Evolutionary conservation across 2,113 vertebrate genomes (phyloP).

Genomic region (Salvator merianae): DNA sequence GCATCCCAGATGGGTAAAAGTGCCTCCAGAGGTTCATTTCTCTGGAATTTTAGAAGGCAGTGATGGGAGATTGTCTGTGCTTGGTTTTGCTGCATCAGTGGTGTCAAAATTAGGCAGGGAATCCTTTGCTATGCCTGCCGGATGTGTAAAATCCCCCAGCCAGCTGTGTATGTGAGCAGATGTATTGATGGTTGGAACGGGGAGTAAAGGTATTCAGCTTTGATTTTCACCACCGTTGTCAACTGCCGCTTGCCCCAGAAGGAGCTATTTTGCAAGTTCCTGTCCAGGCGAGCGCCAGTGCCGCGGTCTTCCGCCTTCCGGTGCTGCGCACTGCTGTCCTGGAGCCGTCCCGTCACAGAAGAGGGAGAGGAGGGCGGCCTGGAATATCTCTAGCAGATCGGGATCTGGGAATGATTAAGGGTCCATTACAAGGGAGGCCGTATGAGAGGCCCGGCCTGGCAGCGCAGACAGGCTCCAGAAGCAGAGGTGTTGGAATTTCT

Average conservation of each 20-base stretch:
- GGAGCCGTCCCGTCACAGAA: not conserved
- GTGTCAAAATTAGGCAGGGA: not conserved
- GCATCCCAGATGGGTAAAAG: too few species aligned
- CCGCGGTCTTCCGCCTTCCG: too few species aligned
- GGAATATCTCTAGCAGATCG: conserved; percentile 34
- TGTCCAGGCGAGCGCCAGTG: not conserved
- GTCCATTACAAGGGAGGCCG: not conserved
- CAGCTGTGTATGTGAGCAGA: not conserved
- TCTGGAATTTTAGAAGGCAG: too few species aligned
- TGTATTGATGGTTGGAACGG: not conserved
- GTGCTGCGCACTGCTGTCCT: not conserved
- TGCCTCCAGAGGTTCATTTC: too few species aligned
- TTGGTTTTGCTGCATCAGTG: not conserved
- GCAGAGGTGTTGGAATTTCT: conserved; percentile 74
- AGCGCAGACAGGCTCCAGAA: conserved; percentile 56
- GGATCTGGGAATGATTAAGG: conserved; percentile 61
- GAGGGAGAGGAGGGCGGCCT: not conserved
- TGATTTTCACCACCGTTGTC: not conserved
- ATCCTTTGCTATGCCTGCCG: not conserved
- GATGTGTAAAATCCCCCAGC: not conserved
- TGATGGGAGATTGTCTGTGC: too few species aligned
- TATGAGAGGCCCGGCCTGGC: conserved; percentile 50
- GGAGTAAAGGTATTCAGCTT: not conserved
- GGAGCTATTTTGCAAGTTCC: not conserved
- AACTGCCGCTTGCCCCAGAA: not conserved